A percentile compares a stretch with the other conserved stretches of the same genome.
Evolutionary conservation across 2,797 vertebrate genomes (phyloP).

Genomic region (Epinephelus awoara): DNA sequence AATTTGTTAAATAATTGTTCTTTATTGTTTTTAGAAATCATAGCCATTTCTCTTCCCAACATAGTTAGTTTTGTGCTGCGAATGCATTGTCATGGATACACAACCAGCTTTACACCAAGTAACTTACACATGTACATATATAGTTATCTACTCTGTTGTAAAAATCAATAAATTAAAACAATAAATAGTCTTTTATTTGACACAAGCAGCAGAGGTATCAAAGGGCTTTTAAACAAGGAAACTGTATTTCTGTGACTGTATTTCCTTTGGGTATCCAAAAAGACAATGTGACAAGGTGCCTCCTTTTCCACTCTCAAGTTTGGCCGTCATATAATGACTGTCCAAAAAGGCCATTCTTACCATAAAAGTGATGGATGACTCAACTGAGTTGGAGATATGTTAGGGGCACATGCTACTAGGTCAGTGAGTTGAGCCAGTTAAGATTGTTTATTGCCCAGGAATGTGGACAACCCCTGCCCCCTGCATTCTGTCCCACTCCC

Average conservation of each 20-base stretch:
- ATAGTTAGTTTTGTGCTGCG: conserved; percentile 55
- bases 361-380: conserved; percentile 75
- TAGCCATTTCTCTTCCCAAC: conserved; percentile 65
- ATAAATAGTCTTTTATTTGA: conserved; percentile 92
- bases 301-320: conserved; percentile 69
- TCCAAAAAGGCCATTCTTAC: conserved; percentile 72
- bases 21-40: conserved; percentile 61
- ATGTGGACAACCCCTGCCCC: conserved; percentile 84
- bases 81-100: conserved; percentile 68
- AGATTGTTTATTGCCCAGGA: conserved; percentile 83
- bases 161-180: conserved; percentile 96
- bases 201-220: conserved; percentile 88
- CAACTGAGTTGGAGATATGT: conserved; percentile 54
- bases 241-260: conserved; percentile 27
- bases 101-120: conserved; percentile 64
- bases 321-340: conserved; percentile 60
- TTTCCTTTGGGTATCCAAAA: conserved; percentile 47
- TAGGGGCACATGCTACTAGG: conserved; percentile 42
- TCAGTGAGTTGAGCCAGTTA: conserved; percentile 67
- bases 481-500: conserved; percentile 40
- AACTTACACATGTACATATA: conserved; percentile 80
- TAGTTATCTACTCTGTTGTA: conserved; percentile 72
- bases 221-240: conserved; percentile 68
- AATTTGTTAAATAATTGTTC: conserved; percentile 18
- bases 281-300: conserved; percentile 35